Evolutionary conservation across 2,113 vertebrate species (phyloP).

Genomic region (Hippocampus abdominalis): DNA sequence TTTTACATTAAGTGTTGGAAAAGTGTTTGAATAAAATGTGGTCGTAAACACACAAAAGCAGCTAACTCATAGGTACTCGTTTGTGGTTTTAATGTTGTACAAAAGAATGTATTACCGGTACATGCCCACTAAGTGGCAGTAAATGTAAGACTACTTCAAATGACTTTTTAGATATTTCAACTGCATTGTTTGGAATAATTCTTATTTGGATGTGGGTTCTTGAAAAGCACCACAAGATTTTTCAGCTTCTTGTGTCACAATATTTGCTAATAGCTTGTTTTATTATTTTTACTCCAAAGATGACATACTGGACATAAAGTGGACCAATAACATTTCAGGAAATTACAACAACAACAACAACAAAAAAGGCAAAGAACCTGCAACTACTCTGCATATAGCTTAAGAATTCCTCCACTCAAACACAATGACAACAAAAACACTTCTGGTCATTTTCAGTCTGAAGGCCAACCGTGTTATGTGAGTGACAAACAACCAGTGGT

Average conservation of each 20-base stretch:
- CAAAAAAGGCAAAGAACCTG: background rate
- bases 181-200: background rate
- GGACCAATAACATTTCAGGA: background rate
- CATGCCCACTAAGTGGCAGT: background rate
- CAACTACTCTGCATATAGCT: background rate
- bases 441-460: background rate
- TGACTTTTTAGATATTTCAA: background rate
- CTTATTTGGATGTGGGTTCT: background rate
- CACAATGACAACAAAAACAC: background rate
- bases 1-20: background rate
- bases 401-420: background rate
- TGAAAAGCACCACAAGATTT: background rate
- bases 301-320: conserved; percentile 11
- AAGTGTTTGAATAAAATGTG: background rate
- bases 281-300: background rate
- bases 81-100: background rate
- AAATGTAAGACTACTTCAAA: conserved; percentile 3
- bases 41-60: background rate
- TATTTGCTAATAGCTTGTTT: conserved; percentile 6
- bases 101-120: conserved; percentile 6
- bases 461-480: background rate
- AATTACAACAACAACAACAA: background rate
- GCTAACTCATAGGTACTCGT: conserved; percentile 8
- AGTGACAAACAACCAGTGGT: background rate
- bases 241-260: background rate